Evolutionary conservation across 2,797 vertebrate species (phyloP).

Genomic region (Cheirogaleus major): DNA sequence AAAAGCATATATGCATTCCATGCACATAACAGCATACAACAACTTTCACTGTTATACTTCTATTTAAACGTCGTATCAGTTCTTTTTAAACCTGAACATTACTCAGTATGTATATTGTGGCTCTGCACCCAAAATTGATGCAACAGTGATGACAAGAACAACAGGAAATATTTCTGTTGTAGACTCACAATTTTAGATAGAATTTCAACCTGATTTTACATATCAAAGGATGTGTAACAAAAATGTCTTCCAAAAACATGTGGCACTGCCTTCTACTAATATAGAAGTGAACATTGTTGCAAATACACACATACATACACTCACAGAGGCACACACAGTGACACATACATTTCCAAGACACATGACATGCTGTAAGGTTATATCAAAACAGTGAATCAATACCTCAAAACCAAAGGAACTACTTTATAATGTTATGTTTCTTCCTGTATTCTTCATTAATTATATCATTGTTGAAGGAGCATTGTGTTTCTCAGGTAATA

Average conservation of each 20-base stretch:
- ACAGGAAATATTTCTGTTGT: background rate
- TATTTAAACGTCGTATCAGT: background rate
- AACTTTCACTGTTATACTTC: background rate
- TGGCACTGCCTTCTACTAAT: background rate
- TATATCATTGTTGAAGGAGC: background rate
- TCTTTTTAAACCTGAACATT: background rate
- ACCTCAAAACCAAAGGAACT: background rate
- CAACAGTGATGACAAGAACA: background rate
- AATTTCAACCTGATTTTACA: background rate
- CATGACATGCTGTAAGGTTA: background rate
- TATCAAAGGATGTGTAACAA: background rate
- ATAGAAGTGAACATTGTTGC: background rate
- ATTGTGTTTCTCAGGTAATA: background rate
- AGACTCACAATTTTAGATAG: slow-evolving; percentile 32
- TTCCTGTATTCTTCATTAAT: background rate
- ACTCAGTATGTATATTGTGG: background rate
- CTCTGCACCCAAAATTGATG: background rate
- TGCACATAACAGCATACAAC: background rate
- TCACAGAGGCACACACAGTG: background rate
- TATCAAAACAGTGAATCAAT: background rate
- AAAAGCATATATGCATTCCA: background rate
- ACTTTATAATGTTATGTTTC: background rate
- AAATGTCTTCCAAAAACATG: background rate
- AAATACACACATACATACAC: background rate
- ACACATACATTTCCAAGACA: background rate